Percentiles rank a stretch among this genome's conserved stretches.
phyloP scores from a whole-genome alignment of 2,113 vertebrate genomes.

The Sialia sialis region DNA sequence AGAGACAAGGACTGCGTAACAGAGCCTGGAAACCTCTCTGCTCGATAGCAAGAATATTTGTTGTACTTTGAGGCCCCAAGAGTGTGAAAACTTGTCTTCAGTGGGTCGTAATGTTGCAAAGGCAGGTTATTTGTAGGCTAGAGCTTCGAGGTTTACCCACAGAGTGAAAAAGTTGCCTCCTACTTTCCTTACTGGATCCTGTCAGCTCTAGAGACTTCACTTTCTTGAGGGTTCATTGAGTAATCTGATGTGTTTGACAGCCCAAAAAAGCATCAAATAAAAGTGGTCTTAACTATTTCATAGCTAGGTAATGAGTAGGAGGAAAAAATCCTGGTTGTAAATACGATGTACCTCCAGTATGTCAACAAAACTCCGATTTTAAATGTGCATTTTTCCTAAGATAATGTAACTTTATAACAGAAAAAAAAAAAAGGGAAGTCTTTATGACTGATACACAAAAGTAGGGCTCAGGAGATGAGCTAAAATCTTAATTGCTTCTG shows the following conservation, averaged over 20 bases:
- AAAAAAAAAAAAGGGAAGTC: neutral
- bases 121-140: neutral
- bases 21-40: neutral
- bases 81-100: neutral
- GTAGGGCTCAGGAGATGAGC: neutral
- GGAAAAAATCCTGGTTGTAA: neutral
- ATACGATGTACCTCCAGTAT: neutral
- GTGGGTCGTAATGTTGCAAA: neutral
- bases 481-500: constrained; percentile 20
- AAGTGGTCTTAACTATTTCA: neutral
- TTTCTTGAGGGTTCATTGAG: neutral
- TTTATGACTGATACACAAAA: neutral
- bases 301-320: neutral
- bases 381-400: neutral
- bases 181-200: neutral
- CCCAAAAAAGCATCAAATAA: neutral
- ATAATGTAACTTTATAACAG: neutral
- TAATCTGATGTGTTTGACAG: neutral
- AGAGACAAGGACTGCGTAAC: neutral
- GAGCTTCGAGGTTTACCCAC: neutral
- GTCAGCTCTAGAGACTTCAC: neutral
- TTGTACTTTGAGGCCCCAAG: neutral
- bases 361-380: neutral
- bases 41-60: neutral
- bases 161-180: neutral